phyloP scores from a whole-genome alignment of 2,888 invertebrate genomes.

The Epinotia ramella region DNA sequence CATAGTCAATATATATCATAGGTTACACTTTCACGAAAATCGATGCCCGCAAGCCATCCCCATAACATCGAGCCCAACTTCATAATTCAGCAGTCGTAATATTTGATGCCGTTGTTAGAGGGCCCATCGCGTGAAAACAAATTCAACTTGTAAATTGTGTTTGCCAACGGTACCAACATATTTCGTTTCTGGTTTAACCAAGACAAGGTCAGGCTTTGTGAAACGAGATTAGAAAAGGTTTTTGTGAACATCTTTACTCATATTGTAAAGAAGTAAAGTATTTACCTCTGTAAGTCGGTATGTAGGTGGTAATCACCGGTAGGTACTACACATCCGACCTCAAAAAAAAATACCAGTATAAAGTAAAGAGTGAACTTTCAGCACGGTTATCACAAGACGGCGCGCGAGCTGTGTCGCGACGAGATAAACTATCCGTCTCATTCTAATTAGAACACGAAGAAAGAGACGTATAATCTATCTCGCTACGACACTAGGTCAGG shows the following conservation, averaged over 20 bases:
- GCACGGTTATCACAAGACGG: no score
- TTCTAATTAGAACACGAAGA: no score
- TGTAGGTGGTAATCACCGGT: no score
- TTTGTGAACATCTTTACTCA: not conserved
- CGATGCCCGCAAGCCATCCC: conserved; percentile 22
- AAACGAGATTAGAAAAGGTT: not conserved
- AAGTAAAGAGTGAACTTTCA: no score
- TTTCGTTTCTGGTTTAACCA: conserved; percentile 2
- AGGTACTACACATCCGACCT: no score
- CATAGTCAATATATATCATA: conserved; percentile 2
- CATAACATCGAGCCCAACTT: conserved; percentile 21
- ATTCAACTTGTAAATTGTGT: conserved; percentile 31
- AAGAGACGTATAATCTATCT: no score
- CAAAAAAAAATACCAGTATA: no score
- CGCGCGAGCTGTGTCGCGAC: no score
- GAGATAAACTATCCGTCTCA: no score
- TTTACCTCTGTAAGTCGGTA: no score
- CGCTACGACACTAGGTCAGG: no score
- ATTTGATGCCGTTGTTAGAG: conserved; percentile 29
- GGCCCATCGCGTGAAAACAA: conserved; percentile 29
- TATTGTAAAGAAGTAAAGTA: no score
- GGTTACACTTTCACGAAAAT: conserved; percentile 12
- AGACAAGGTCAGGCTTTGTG: not conserved
- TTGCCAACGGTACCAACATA: conserved; percentile 15
- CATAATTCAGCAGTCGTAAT: conserved; percentile 37